Percentiles rank a stretch among this genome's conserved stretches.
Evolutionary conservation across 2,113 vertebrate species (phyloP).

Genomic region (Paramormyrops kingsleyae): DNA sequence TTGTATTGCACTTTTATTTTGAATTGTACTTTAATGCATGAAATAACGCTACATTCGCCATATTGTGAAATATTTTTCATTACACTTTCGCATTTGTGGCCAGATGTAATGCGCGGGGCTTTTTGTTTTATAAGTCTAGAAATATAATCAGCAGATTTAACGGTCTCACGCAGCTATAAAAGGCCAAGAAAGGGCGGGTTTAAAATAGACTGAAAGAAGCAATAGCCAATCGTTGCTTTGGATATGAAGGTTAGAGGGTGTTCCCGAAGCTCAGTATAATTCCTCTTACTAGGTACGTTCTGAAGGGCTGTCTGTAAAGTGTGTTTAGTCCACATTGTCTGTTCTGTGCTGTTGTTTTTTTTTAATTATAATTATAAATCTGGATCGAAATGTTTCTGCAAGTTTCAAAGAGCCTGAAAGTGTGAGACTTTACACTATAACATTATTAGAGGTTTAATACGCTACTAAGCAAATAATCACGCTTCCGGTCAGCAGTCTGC

Average conservation of each 20-base stretch:
- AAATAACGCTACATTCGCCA: not conserved
- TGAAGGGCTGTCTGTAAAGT: not conserved
- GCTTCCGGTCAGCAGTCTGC: not conserved
- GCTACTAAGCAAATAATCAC: not conserved
- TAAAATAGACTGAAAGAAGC: not conserved
- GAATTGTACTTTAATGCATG: not conserved
- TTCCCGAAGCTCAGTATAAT: not conserved
- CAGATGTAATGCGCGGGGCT: not conserved
- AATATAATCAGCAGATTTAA: not conserved
- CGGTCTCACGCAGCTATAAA: not conserved
- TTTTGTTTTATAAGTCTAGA: not conserved
- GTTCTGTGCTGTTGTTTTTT: no score
- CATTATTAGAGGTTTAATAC: not conserved
- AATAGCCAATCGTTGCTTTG: not conserved
- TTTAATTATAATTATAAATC: not conserved
- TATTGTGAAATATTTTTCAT: not conserved
- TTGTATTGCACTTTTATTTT: not conserved
- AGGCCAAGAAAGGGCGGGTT: not conserved
- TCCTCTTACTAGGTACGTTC: not conserved
- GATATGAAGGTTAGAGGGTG: not conserved
- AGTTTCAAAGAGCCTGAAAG: not conserved
- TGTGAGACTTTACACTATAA: not conserved
- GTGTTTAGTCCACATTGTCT: not conserved
- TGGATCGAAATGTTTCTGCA: not conserved
- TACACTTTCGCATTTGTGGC: not conserved